These are phyloP conservation scores for Ictalurus furcatus DNA, from an alignment of 2,113 vertebrate species.

Conservation along the genomic window DNA sequence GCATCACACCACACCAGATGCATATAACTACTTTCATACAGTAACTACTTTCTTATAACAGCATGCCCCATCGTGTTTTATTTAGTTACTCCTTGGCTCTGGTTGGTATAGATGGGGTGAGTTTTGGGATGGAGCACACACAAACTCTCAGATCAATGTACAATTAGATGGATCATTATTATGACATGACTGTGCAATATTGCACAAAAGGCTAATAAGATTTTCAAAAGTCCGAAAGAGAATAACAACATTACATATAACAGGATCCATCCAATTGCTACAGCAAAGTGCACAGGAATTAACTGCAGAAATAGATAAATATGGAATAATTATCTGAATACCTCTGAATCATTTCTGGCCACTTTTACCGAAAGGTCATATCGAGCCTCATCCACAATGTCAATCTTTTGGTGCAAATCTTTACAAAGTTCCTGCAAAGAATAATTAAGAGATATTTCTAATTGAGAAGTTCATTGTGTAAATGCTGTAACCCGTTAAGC, in stretches of 20 bases:
- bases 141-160: background rate
- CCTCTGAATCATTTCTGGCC: constrained; percentile 67
- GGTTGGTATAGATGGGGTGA: background rate
- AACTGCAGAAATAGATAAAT: background rate
- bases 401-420: constrained; percentile 70
- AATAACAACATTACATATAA: constrained; percentile 35
- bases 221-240: background rate
- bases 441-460: background rate
- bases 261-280: background rate
- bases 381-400: constrained; percentile 67
- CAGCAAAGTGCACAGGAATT: background rate
- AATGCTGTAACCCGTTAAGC: background rate
- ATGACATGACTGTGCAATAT: background rate
- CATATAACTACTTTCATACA: background rate
- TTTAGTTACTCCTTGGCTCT: background rate
- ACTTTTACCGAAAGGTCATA: constrained; percentile 70
- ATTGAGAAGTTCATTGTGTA: background rate
- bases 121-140: background rate
- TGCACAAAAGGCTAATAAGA: background rate
- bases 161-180: background rate
- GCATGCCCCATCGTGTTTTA: background rate
- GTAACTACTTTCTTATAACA: background rate
- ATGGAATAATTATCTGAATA: constrained; percentile 50
- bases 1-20: background rate
- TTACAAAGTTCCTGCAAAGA: constrained; percentile 63